Evolutionary conservation across 2,888 invertebrate species (phyloP), one percentile per base, ranked within the genome.

Genomic region (Mycalesis mineus): DNA sequence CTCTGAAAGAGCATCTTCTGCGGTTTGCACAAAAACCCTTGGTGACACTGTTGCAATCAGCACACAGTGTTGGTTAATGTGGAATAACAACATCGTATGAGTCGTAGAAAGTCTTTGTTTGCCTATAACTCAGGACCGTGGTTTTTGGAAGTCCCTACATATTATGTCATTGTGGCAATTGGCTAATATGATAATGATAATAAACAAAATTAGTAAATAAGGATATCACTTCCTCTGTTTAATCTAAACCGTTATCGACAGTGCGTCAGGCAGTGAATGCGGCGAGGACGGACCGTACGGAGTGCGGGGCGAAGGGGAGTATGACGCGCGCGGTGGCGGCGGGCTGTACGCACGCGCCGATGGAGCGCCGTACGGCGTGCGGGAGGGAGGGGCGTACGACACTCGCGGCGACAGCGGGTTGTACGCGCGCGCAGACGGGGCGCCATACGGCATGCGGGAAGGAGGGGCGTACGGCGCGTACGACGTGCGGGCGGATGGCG

Each of bases 241-340:
- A 33, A 40, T 29, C 29, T 51, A 22, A 9, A 36, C 5, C 40
- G 11, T 47, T 41, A 9, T 41, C 17, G 44, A 37, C 39, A 59
- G 62, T 9, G 59, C 52, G 8, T 63, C 63, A 15, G 59, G 45
- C 13, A 63, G 63, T 11, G 63, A 63, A 9, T 52, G 55, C 41
- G 62, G 57, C 13, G 57, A 58, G 7, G 55, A 49, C 2, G 29
- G 33, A 1, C 15, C 37, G 42, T 50, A 42, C 37, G 49, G n/a
- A 2, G 15, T 4, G 33, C 49, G 49, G 1, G 29, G 39, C 6
- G 41, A 33, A 7, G 36, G 41, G 14, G 36, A 39, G 9, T 37
- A 45, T 33, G 15, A 15, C 13, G 29, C 29, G 0, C 28, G 15
- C 13, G 48, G 37, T 8, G 36, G 41, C 2, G 45, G 45, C 28